Evolutionary conservation across 2,888 invertebrate species (phyloP).

Genomic region (Mythimna impura): DNA sequence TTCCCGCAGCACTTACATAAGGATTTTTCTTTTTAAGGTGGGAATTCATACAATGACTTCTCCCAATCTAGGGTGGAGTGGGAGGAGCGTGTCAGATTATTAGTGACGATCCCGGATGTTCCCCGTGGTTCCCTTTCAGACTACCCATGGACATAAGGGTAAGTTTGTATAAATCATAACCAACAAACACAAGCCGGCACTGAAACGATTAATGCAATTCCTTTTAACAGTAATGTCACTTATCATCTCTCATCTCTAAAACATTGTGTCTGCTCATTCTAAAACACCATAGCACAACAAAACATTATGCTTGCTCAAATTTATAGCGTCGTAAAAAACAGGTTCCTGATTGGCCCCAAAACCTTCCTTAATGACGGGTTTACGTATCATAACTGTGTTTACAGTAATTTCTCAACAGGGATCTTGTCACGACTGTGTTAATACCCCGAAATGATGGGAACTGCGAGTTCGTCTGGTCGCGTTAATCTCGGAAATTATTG

Average conservation of each 20-base stretch:
- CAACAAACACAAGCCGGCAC: too few relatives aligned
- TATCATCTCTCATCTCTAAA: background rate
- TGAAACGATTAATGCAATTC: background rate
- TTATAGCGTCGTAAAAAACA: slow-evolving; percentile 64
- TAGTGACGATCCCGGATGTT: too few relatives aligned
- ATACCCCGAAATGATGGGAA: slow-evolving; percentile 66
- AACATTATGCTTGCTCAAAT: slow-evolving; percentile 30
- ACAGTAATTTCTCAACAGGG: slow-evolving; percentile 66
- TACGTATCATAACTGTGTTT: slow-evolving; percentile 64
- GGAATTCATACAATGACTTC: too few relatives aligned
- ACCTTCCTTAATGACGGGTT: slow-evolving; percentile 65
- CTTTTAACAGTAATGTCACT: background rate
- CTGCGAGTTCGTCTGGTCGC: slow-evolving; percentile 55
- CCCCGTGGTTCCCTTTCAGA: too few relatives aligned
- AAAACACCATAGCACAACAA: slow-evolving; percentile 25
- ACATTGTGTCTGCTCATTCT: slow-evolving; percentile 14
- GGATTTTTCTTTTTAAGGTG: too few relatives aligned
- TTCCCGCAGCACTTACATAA: too few relatives aligned
- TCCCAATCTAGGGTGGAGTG: too few relatives aligned
- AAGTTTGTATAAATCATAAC: too few relatives aligned
- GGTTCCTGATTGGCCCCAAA: slow-evolving; percentile 73
- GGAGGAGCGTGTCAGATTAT: too few relatives aligned
- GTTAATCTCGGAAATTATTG: slow-evolving; percentile 65
- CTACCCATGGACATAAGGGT: too few relatives aligned
- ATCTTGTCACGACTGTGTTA: slow-evolving; percentile 69